phyloP scores from a whole-genome alignment of 2,113 vertebrate species.

The Poecilia latipinna region DNA sequence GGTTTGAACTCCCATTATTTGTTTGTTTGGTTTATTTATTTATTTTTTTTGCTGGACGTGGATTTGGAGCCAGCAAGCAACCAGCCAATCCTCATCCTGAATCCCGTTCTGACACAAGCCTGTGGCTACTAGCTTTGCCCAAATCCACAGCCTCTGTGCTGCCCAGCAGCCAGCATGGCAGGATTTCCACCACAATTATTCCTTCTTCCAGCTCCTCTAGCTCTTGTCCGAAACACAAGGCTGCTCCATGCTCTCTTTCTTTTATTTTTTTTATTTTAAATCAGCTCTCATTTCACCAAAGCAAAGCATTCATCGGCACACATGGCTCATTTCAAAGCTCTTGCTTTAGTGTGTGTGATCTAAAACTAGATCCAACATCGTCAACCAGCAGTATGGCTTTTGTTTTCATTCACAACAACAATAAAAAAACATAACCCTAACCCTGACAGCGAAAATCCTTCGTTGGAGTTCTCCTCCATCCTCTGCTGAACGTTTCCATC shows the following conservation, averaged over 20 bases:
- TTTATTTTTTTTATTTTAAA: neutral
- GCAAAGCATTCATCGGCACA: neutral
- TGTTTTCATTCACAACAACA: neutral
- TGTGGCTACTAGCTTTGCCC: neutral
- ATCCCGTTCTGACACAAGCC: neutral
- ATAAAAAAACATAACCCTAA: neutral
- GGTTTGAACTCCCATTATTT: neutral
- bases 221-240: neutral
- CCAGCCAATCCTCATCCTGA: neutral
- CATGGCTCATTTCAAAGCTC: neutral
- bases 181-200: neutral
- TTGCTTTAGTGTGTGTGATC: neutral
- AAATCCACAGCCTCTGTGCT: neutral
- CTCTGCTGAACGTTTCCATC: constrained; percentile 19
- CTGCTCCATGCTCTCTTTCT: neutral
- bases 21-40: neutral
- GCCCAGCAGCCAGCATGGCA: neutral
- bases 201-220: neutral
- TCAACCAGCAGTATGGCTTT: neutral
- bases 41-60: neutral
- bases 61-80: neutral
- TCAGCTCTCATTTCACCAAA: neutral
- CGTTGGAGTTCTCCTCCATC: neutral
- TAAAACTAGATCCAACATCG: neutral
- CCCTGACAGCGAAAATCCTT: constrained; percentile 1